phyloP scores from a whole-genome alignment of 2,113 vertebrate species.

The Osmerus mordax region DNA sequence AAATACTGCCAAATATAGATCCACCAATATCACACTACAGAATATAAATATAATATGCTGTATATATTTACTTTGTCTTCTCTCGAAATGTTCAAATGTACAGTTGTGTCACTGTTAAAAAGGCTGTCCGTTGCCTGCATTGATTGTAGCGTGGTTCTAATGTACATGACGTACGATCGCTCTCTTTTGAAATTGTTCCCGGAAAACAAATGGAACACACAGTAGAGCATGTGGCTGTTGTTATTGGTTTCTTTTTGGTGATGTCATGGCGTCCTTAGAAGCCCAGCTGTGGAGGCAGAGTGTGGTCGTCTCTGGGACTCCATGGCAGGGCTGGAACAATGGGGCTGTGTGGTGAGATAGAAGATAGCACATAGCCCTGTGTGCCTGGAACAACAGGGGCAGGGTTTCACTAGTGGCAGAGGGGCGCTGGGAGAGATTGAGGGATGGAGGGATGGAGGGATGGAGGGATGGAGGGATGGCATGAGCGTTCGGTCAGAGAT shows the following conservation, averaged over 20 bases:
- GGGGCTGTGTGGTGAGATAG: background rate
- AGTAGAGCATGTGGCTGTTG: background rate
- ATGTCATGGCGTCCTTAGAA: constrained; percentile 43
- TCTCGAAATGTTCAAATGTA: too few relatives aligned
- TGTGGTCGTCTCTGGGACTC: background rate
- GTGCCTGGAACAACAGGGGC: too few relatives aligned
- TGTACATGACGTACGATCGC: too few relatives aligned
- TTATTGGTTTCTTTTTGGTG: too few relatives aligned
- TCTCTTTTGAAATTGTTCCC: background rate
- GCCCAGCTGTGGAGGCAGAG: constrained; percentile 31
- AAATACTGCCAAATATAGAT: too few relatives aligned
- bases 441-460: background rate
- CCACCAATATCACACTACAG: too few relatives aligned
- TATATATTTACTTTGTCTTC: too few relatives aligned
- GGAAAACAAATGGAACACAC: too few relatives aligned
- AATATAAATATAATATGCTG: too few relatives aligned
- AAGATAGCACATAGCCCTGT: too few relatives aligned
- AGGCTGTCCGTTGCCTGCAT: background rate
- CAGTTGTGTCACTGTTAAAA: background rate
- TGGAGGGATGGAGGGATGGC: background rate
- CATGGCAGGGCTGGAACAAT: constrained; percentile 31
- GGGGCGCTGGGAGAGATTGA: too few relatives aligned
- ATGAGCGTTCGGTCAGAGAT: constrained; percentile 1
- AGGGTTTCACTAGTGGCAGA: too few relatives aligned
- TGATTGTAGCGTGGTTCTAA: background rate